Evolutionary conservation across 2,113 vertebrate species (phyloP).

Genomic region (Onychostruthus taczanowskii): DNA sequence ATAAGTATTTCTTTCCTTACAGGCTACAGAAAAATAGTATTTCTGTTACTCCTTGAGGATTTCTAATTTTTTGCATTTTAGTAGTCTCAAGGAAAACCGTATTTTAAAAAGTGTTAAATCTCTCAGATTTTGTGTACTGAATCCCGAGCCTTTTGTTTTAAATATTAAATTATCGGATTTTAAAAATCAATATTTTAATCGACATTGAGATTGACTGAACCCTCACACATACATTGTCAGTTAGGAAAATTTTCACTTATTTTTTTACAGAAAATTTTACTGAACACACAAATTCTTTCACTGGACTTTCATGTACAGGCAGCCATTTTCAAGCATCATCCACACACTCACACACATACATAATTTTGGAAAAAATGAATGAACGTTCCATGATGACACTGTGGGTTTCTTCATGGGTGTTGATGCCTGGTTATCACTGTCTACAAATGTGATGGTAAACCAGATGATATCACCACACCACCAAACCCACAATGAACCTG

Average conservation of each 20-base stretch:
- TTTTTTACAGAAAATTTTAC: neutral
- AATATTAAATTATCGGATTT: neutral
- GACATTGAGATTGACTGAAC: neutral
- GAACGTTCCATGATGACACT: conserved; percentile 2
- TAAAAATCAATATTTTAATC: neutral
- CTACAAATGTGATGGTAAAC: conserved; percentile 9
- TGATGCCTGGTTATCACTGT: conserved; percentile 27
- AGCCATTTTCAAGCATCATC: neutral
- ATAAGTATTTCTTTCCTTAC: neutral
- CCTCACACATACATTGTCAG: accelerated
- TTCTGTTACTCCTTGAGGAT: neutral
- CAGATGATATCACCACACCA: conserved; percentile 48
- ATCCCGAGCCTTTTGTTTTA: neutral
- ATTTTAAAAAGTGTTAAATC: neutral
- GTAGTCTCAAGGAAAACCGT: neutral
- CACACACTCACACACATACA: neutral
- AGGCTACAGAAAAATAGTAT: neutral
- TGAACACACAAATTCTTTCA: neutral
- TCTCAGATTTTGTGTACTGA: neutral
- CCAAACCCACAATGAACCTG: conserved; percentile 40
- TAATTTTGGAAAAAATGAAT: conserved; percentile 28
- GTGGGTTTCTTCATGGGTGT: neutral
- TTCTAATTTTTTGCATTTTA: neutral
- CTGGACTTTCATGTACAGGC: neutral
- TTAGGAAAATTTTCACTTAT: neutral